Evolutionary conservation across 2,113 vertebrate species (phyloP).

Genomic region (Syngnathus typhle): DNA sequence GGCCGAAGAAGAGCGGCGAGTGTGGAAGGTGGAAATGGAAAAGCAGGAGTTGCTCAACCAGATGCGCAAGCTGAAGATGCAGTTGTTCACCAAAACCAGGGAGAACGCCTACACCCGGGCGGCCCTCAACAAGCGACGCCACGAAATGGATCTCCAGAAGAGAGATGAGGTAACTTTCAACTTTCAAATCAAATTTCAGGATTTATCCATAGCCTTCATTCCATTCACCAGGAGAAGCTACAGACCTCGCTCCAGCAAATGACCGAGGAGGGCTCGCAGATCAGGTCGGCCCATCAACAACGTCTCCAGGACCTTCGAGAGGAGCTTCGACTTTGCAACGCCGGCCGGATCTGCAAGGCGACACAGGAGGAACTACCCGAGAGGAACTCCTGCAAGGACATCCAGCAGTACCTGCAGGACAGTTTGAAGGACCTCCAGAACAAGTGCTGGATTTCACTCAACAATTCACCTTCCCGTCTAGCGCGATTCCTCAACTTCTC

Average conservation of each 20-base stretch:
- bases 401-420: constrained; percentile 81
- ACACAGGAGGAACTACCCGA: constrained; percentile 75
- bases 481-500: not conserved
- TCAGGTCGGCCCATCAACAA: constrained; percentile 71
- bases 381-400: constrained; percentile 72
- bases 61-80: constrained; percentile 76
- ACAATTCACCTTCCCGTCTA: not conserved
- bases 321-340: constrained; percentile 51
- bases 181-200: not conserved
- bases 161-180: constrained; percentile 60
- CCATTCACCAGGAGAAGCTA: constrained; percentile 69
- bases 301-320: constrained; percentile 69
- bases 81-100: constrained; percentile 78
- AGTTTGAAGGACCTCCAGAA: constrained; percentile 80
- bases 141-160: constrained; percentile 72
- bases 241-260: constrained; percentile 70
- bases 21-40: constrained; percentile 80
- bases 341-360: constrained; percentile 45
- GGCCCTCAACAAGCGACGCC: constrained; percentile 71
- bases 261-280: constrained; percentile 69
- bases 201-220: not conserved
- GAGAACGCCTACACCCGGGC: constrained; percentile 82
- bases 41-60: constrained; percentile 78
- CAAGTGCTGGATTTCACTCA: constrained; percentile 44
- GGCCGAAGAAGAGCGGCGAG: constrained; percentile 72